phyloP scores from a whole-genome alignment of 1,140 invertebrate genomes.

The Temnothorax longispinosus region DNA sequence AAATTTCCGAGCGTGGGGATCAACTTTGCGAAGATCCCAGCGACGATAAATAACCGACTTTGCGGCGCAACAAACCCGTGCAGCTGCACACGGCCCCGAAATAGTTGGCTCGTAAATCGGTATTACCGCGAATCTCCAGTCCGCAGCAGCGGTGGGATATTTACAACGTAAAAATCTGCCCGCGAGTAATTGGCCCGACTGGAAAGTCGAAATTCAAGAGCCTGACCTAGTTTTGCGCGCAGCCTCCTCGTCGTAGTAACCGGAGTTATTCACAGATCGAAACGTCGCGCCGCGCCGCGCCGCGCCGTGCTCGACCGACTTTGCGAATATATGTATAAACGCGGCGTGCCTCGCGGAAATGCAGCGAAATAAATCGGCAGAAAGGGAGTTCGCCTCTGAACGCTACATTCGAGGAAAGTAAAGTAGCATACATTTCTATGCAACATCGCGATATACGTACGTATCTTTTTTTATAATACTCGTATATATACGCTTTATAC shows the following conservation, averaged over 20 bases:
- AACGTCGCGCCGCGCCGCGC: background rate
- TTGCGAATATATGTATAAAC: constrained; percentile 23
- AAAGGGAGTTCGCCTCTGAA: constrained; percentile 10
- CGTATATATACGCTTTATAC: constrained; percentile 7
- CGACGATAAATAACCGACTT: constrained; percentile 77
- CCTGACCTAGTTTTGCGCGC: background rate
- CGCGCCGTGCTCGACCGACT: constrained; percentile 2
- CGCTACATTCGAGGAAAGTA: background rate
- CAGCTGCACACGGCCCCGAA: constrained; percentile 49
- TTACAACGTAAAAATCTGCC: constrained; percentile 56
- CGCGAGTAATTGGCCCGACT: constrained; percentile 53
- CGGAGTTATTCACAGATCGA: constrained; percentile 43
- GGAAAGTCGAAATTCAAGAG: constrained; percentile 43
- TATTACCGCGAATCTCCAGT: constrained; percentile 49
- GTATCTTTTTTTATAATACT: constrained; percentile 4
- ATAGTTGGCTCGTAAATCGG: constrained; percentile 62
- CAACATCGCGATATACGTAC: background rate
- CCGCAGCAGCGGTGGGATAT: constrained; percentile 15
- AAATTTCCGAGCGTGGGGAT: constrained; percentile 70
- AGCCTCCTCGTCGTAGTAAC: background rate
- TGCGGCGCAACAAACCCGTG: constrained; percentile 51
- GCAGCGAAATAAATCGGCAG: constrained; percentile 34
- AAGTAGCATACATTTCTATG: constrained; percentile 5
- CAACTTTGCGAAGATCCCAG: constrained; percentile 70
- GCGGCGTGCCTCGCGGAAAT: constrained; percentile 6